These are phyloP conservation scores for Telmatochromis sp. DNA, from an alignment of 2,113 vertebrate genomes.

Conservation along the genomic window DNA sequence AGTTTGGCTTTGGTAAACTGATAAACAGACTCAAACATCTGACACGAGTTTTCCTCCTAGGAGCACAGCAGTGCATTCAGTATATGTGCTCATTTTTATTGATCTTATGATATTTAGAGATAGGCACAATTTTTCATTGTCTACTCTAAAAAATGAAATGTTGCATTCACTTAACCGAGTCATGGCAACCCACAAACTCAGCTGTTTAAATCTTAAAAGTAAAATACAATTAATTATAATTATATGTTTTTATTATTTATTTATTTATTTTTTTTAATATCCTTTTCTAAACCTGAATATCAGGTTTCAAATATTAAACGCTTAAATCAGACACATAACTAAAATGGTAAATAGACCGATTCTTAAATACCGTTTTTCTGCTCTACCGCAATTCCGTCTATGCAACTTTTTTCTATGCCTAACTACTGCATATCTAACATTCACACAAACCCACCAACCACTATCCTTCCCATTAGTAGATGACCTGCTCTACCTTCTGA, in stretches of 20 bases:
- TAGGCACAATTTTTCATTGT: neutral
- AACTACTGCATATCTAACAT: neutral
- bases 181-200: neutral
- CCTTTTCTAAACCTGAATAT: neutral
- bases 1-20: neutral
- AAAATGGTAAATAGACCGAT: neutral
- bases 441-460: neutral
- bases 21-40: neutral
- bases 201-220: neutral
- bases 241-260: neutral
- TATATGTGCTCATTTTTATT: fast-evolving
- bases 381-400: fast-evolving
- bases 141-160: neutral
- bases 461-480: neutral
- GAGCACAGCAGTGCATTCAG: neutral
- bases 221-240: neutral
- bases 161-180: neutral
- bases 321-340: neutral
- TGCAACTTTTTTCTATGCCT: neutral
- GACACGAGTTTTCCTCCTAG: neutral
- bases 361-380: fast-evolving
- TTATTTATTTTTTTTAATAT: neutral
- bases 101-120: neutral
- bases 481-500: neutral
- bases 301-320: neutral